Base-by-base conservation (phyloP, 2,797 vertebrate species). In the Channallabes apus region DNA sequence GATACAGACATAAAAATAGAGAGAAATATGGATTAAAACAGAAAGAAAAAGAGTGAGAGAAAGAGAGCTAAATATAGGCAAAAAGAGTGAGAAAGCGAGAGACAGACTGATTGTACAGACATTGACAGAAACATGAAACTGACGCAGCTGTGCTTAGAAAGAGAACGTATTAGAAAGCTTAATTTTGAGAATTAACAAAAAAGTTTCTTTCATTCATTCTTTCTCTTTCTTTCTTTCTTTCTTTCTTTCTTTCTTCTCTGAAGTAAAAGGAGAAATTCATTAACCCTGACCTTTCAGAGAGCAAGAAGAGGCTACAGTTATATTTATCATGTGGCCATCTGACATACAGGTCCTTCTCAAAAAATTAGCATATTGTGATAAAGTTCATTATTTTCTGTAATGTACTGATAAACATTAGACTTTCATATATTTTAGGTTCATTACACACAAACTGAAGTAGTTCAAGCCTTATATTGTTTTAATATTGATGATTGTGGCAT, bases 281-380 rank as follows among this genome's bases (percentile, higher is more conserved):
- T 72, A 24, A 69, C 12, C 5, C 29, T 89, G 87, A 89, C 87
- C 90, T 89, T 89, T 88, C 41, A 82, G 81, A 73, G 20, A 82
- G 68, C 32, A 75, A 59, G 72, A 64, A 80, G 68, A 61, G n/a
- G 41, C 54, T 62, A 64, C 32, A 79, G 84, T 86, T 82, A 82
- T 88, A 85, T 90, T 84, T 71, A 76, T 88, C 82, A 84, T 79
- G 76, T 71, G 64, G 69, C 65, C 62, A 68, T 88, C 83, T 54
- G 69, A 72, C 29, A 68, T 64, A n/a, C n/a, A n/a, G n/a, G n/a
- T n/a, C n/a, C n/a, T n/a, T n/a, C n/a, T n/a, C n/a, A n/a, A n/a
- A n/a, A n/a, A n/a, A n/a, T n/a, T n/a, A n/a, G n/a, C n/a, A n/a
- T n/a, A n/a, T n/a, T n/a, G n/a, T n/a, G n/a, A n/a, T n/a, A n/a